Evolutionary conservation across 2,888 invertebrate species (phyloP), one percentile per base, ranked within the genome.

Genomic region (Xanthia icteritia): DNA sequence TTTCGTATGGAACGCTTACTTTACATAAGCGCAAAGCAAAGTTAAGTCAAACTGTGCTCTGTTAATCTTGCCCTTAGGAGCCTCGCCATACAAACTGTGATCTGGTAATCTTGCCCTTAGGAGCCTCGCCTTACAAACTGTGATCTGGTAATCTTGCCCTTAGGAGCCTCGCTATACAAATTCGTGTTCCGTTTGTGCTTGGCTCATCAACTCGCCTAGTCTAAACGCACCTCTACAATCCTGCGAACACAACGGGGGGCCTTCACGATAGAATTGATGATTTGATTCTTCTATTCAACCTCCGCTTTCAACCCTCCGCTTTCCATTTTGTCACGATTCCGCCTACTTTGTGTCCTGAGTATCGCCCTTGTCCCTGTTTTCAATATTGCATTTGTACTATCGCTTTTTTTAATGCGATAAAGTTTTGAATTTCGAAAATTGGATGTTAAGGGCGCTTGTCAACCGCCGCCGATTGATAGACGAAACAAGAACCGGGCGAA

Each of bases 261-360:
- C 8, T 51, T 67, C 51, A 15, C 51, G 23, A 54, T 54, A 23
- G 42, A 72, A 51, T 51, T 23, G n/a, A 58, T 36, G 13, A 74
- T 72, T 73, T 39, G 36, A 61, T 51, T n/a, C 17, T 20, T 23
- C 23, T 36, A 39, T 73, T 27, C 71, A 48, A n/a, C 15, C 23
- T 31, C 17, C 36, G 54, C 9, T 36, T 36, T 23, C 17, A 39
- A 56, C 17, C 13, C 42, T 15, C 3, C 56, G 15, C 2, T 48
- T 60, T 66, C n/a, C 13, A 51, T 66, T 31, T 42, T 42, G 20
- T 54, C 31, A 27, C 5, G 23, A 27, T 64, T 64, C 27, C 6
- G 11, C 36, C 27, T 36, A 45, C 73, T 56, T 56, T 75, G 23
- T 65, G 8, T 31, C 15, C 48, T 5, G 20, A 36, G 4, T 45